Percentiles rank a stretch among this genome's conserved stretches.
These are phyloP conservation scores for Hoplias malabaricus DNA, from an alignment of 2,113 vertebrate genomes.

Conservation along the genomic window DNA sequence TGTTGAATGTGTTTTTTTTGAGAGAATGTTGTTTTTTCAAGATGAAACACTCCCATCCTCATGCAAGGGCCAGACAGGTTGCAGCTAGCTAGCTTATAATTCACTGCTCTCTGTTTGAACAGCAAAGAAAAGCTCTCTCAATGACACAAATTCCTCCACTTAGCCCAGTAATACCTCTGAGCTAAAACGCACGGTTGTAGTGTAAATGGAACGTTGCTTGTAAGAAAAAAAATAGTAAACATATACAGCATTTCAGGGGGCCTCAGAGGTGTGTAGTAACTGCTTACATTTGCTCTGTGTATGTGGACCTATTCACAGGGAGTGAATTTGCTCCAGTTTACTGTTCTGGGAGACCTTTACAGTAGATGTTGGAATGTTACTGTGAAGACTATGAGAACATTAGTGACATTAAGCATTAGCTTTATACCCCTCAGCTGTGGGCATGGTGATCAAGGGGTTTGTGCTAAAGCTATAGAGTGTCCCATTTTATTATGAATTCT, in stretches of 20 bases:
- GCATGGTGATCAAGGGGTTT: no score
- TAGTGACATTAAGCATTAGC: no score
- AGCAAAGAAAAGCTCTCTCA: constrained; percentile 49
- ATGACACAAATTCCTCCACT: constrained; percentile 55
- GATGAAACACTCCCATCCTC: constrained; percentile 43
- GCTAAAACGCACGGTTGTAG: constrained; percentile 39
- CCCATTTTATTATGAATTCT: no score
- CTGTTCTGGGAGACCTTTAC: no score
- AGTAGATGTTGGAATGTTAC: no score
- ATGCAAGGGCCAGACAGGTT: constrained; percentile 55
- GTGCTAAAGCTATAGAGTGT: no score
- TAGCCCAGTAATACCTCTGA: constrained; percentile 47
- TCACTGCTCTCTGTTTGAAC: constrained; percentile 46
- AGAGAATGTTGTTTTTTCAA: constrained; percentile 38
- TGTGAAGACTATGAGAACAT: no score
- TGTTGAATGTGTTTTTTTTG: constrained; percentile 42
- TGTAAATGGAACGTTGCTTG: background rate
- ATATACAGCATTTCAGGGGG: background rate
- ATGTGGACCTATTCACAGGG: no score
- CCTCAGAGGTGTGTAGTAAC: no score
- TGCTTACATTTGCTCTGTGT: no score
- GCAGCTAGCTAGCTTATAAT: constrained; percentile 53
- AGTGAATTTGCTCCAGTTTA: no score
- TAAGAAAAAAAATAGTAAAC: background rate
- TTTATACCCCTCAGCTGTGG: no score